These are phyloP conservation scores for Gorsachius goisagi DNA, from an alignment of 2,113 vertebrate species.

Conservation along the genomic window DNA sequence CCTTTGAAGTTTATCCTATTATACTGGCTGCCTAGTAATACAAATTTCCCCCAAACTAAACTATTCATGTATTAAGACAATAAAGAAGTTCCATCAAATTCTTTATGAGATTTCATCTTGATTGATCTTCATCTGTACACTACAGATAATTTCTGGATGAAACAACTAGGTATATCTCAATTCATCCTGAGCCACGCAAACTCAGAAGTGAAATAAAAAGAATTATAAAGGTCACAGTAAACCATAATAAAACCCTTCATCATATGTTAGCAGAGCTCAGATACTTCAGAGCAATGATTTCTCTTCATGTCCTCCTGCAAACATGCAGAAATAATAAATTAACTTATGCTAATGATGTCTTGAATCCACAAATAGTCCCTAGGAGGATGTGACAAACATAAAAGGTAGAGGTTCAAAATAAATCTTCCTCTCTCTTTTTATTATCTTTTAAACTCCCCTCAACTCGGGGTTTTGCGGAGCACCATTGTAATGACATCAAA, in stretches of 20 bases:
- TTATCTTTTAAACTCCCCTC: background rate
- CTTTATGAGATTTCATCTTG: background rate
- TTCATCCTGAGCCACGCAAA: background rate
- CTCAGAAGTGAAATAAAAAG: background rate
- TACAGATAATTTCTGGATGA: background rate
- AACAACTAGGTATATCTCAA: background rate
- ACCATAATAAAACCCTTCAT: background rate
- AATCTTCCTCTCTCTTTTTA: background rate
- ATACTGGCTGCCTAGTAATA: background rate
- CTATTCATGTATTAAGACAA: background rate
- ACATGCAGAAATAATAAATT: background rate
- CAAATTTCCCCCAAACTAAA: background rate
- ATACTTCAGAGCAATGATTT: background rate
- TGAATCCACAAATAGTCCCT: background rate
- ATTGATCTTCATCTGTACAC: background rate
- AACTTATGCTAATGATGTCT: background rate
- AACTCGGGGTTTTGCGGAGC: background rate
- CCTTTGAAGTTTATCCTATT: background rate
- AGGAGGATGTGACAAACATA: background rate
- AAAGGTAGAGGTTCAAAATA: background rate
- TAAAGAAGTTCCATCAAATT: background rate
- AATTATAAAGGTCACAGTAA: background rate
- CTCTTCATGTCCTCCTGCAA: background rate
- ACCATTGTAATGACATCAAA: background rate
- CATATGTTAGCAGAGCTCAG: background rate